Evolutionary conservation across 2,888 invertebrate species (phyloP).

Genomic region (Andrena bucephala): DNA sequence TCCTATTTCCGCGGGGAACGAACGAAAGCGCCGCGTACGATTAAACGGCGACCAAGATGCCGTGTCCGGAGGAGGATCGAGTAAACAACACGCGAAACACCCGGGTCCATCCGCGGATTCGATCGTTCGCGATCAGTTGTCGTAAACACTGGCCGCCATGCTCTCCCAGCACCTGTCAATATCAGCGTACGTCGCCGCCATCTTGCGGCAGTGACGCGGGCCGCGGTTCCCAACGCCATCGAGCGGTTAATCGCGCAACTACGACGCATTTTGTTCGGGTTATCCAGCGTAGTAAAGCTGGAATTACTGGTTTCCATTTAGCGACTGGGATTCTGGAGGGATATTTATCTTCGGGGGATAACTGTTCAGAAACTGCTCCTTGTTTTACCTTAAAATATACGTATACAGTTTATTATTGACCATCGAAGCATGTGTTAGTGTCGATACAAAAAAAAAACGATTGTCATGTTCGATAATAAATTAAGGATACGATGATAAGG

Average conservation of each 20-base stretch:
- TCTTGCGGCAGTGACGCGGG: slow-evolving; percentile 50
- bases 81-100: slow-evolving; percentile 56
- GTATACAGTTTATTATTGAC: slow-evolving; percentile 75
- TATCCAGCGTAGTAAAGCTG: background rate
- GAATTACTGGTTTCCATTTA: background rate
- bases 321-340: background rate
- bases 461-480: slow-evolving; percentile 76
- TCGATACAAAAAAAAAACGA: slow-evolving; percentile 68
- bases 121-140: slow-evolving; percentile 81
- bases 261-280: background rate
- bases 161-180: slow-evolving; percentile 81
- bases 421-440: slow-evolving; percentile 76
- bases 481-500: slow-evolving; percentile 68
- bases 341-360: background rate
- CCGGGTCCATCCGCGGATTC: slow-evolving; percentile 63
- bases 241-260: background rate
- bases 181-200: slow-evolving; percentile 68
- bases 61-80: slow-evolving; percentile 7
- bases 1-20: background rate
- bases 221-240: background rate
- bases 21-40: background rate
- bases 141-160: slow-evolving; percentile 84
- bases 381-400: slow-evolving; percentile 69
- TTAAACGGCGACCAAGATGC: slow-evolving; percentile 4
- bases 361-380: background rate